Evolutionary conservation across 2,797 vertebrate species (phyloP).

Genomic region (Chelmon rostratus): DNA sequence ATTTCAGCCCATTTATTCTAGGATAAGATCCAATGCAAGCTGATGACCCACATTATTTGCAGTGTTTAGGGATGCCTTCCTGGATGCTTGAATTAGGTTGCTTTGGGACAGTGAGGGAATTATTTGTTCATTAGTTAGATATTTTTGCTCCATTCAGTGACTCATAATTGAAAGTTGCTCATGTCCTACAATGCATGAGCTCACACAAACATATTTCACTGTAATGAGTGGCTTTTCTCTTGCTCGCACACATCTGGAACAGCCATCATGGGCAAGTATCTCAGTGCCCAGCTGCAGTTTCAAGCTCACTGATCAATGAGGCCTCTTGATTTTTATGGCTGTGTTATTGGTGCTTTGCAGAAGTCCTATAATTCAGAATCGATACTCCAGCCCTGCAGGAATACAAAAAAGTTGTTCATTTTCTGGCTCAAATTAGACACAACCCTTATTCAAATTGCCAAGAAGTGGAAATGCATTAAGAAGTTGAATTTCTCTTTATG

Average conservation of each 20-base stretch:
- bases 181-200: constrained; percentile 22
- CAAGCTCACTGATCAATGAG: constrained; percentile 22
- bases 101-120: constrained; percentile 30
- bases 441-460: constrained; percentile 1
- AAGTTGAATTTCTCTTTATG: background rate
- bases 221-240: constrained; percentile 17
- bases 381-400: background rate
- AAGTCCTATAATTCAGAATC: background rate
- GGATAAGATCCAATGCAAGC: constrained; percentile 56
- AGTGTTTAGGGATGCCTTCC: constrained; percentile 47
- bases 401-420: background rate
- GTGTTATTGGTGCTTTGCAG: constrained; percentile 16
- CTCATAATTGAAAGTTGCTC: constrained; percentile 22
- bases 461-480: background rate
- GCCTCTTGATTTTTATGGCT: constrained; percentile 8
- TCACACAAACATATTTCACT: constrained; percentile 27
- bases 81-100: constrained; percentile 43
- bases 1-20: constrained; percentile 74
- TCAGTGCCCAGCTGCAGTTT: constrained; percentile 14
- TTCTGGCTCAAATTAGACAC: constrained; percentile 10
- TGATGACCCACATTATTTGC: constrained; percentile 73
- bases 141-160: constrained; percentile 23
- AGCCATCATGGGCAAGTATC: constrained; percentile 11
- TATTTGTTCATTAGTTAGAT: constrained; percentile 48
- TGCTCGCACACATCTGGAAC: constrained; percentile 37